A percentile compares a stretch with the other conserved stretches of the same genome.
Evolutionary conservation across 2,113 vertebrate species (phyloP).

Genomic region (Desmodus rotundus): DNA sequence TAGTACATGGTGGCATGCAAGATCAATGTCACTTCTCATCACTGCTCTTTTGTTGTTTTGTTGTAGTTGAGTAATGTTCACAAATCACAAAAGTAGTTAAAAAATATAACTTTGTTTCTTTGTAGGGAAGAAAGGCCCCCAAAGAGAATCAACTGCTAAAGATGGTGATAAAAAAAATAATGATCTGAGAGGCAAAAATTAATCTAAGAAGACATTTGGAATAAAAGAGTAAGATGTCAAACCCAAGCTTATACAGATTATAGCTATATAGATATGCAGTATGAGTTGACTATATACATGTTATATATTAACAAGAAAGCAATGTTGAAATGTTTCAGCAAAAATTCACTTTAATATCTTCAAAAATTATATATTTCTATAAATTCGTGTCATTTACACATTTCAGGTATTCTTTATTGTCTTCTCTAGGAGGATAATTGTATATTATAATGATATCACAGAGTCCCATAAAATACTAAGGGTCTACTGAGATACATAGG

Average conservation of each 20-base stretch:
- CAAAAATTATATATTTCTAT: slow-evolving; percentile 4
- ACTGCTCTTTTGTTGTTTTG: background rate
- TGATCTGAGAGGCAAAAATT: background rate
- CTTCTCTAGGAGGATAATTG: background rate
- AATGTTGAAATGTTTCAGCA: slow-evolving; percentile 7
- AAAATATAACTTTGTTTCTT: slow-evolving; percentile 2
- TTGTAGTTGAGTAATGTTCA: background rate
- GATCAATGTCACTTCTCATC: background rate
- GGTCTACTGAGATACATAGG: background rate
- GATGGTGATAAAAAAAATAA: background rate
- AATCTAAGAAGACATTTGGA: background rate
- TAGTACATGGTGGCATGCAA: background rate
- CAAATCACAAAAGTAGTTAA: background rate
- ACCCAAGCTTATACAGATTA: background rate
- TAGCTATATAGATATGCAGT: background rate
- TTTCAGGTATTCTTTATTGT: background rate
- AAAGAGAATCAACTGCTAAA: background rate
- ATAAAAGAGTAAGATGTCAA: background rate
- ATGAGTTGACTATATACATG: background rate
- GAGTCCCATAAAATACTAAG: background rate
- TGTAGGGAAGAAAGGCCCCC: background rate
- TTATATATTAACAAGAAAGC: background rate
- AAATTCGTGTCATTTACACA: background rate
- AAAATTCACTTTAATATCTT: background rate
- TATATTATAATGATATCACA: background rate